Evolutionary conservation across 2,888 invertebrate species (phyloP).

Genomic region (Cecidostiba fungosa): DNA sequence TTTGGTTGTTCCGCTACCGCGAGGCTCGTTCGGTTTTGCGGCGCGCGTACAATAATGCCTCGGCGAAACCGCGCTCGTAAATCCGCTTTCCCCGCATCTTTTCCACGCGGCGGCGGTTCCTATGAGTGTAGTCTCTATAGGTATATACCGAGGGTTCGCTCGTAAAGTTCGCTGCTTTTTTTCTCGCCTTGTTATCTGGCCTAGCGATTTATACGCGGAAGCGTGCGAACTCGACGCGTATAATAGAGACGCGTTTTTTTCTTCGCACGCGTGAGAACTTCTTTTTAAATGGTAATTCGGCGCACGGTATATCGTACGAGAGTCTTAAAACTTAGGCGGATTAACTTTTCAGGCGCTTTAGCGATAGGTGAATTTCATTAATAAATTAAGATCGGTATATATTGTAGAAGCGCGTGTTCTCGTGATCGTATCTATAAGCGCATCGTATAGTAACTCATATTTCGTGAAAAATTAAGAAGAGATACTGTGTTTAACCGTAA

Average conservation of each 20-base stretch:
- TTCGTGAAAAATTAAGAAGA: too few species aligned
- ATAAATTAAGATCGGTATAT: constrained; percentile 59
- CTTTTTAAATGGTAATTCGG: constrained; percentile 47
- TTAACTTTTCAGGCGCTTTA: constrained; percentile 49
- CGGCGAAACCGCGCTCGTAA: constrained; percentile 56
- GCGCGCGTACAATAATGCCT: constrained; percentile 67
- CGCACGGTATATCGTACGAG: neutral
- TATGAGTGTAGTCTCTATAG: neutral
- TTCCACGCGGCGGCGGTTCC: neutral
- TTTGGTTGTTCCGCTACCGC: constrained; percentile 59
- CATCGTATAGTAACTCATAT: too few species aligned
- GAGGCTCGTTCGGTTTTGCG: constrained; percentile 66
- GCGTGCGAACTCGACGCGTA: constrained; percentile 56
- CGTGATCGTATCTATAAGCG: neutral
- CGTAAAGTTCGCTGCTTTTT: constrained; percentile 24
- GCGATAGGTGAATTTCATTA: constrained; percentile 56
- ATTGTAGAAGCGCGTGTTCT: neutral
- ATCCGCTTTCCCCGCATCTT: constrained; percentile 51
- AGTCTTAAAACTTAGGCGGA: constrained; percentile 31
- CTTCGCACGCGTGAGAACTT: constrained; percentile 56
- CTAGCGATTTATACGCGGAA: constrained; percentile 35
- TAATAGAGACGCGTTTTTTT: constrained; percentile 22
- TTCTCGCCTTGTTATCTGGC: constrained; percentile 5
- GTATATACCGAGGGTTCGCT: neutral
- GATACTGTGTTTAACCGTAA: too few species aligned